A percentile compares a stretch with the other conserved stretches of the same genome.
Conservation (phyloP, 2,888 invertebrate species). For the Drosophila suboccidentalis region DNA sequence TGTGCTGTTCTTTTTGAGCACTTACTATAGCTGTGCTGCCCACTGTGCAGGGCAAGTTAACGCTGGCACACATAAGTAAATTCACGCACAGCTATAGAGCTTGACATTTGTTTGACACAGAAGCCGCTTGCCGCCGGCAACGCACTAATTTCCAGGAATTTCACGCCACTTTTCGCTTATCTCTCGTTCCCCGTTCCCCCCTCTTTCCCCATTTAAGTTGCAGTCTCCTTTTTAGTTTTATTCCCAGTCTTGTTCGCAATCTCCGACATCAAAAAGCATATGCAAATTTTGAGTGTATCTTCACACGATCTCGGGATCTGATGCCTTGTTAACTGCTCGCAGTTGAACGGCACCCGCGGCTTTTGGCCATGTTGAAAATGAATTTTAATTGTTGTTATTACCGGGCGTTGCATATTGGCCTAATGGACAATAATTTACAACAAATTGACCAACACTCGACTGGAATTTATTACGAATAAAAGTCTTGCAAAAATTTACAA, state of each 20-base stretch:
- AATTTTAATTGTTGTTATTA: slow-evolving; percentile 77
- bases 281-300: slow-evolving; percentile 75
- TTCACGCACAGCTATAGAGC: slow-evolving; percentile 15
- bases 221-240: neutral
- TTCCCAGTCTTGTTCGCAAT: slow-evolving; percentile 1
- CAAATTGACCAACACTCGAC: slow-evolving; percentile 36
- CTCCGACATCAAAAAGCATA: slow-evolving; percentile 35
- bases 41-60: slow-evolving; percentile 28
- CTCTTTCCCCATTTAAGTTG: neutral
- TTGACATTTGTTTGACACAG: slow-evolving; percentile 79
- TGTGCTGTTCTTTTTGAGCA: slow-evolving; percentile 15
- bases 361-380: slow-evolving; percentile 70
- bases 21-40: neutral
- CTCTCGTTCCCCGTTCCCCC: slow-evolving; percentile 5
- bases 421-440: slow-evolving; percentile 60
- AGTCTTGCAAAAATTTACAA: slow-evolving; percentile 1
- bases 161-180: slow-evolving; percentile 67
- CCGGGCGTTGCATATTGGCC: slow-evolving; percentile 16
- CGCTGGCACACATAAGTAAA: neutral
- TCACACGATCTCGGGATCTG: slow-evolving; percentile 71
- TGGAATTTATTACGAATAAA: slow-evolving; percentile 41
- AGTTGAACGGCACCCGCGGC: slow-evolving; percentile 53
- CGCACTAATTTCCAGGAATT: slow-evolving; percentile 74
- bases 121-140: slow-evolving; percentile 59
- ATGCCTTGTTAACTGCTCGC: slow-evolving; percentile 67